Evolutionary conservation across 2,797 vertebrate genomes (phyloP).

Genomic region (Eurystomus glaucurus): DNA sequence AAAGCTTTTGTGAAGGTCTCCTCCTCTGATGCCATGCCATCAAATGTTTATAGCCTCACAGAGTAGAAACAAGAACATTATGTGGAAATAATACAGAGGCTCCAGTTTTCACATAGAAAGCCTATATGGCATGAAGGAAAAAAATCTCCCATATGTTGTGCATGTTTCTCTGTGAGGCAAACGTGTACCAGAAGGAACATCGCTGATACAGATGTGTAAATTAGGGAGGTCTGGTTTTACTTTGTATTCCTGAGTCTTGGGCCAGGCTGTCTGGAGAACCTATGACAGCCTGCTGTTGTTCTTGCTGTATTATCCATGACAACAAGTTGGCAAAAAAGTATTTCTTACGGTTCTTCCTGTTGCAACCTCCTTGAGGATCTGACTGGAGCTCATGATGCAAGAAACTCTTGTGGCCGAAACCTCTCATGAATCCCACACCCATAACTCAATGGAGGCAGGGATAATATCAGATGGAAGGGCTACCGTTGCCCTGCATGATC

Average conservation of each 20-base stretch:
- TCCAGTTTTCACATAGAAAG: neutral
- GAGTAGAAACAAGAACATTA: neutral
- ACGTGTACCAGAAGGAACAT: neutral
- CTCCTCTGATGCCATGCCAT: neutral
- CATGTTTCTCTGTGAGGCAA: neutral
- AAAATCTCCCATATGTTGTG: accelerated
- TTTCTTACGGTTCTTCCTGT: neutral
- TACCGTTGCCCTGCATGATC: neutral
- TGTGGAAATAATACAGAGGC: neutral
- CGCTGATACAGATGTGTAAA: neutral
- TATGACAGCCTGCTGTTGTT: neutral
- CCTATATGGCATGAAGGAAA: neutral
- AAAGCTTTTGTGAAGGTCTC: neutral
- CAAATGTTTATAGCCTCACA: neutral
- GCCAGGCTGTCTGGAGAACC: neutral
- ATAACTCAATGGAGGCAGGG: neutral
- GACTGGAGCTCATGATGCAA: neutral
- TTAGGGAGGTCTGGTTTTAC: neutral
- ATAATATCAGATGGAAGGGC: neutral
- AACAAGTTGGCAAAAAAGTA: slow-evolving; percentile 17
- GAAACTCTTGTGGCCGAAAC: neutral
- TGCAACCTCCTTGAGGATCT: neutral
- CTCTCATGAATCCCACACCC: neutral
- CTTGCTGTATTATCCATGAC: slow-evolving; percentile 13
- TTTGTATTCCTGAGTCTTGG: neutral